Evolutionary conservation across 2,797 vertebrate species (phyloP), one percentile per base, ranked within the genome.

Genomic region (Gymnothorax reevesii): DNA sequence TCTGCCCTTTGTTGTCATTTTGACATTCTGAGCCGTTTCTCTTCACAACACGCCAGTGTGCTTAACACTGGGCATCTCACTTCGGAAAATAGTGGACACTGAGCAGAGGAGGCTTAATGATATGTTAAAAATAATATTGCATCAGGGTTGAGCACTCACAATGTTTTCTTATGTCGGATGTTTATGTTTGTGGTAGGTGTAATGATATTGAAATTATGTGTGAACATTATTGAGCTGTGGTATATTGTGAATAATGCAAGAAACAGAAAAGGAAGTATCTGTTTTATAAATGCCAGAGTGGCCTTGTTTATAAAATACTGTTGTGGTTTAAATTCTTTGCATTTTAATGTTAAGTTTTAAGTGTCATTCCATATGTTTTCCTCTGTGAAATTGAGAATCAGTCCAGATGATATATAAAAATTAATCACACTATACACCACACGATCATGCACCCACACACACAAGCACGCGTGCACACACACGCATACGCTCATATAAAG

Each of bases 221-320:
- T 66, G 64, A 66, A 66, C 64, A 66, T n/a, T n/a, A 66, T 66
- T 66, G 64, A 66, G 64, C 64, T n/a, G 64, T 25, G 64, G 22
- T 64, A 62, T 66, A 66, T 66, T 20, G n/a, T 22, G 62, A 66
- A 66, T 66, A 66, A 20, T 66, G 64, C 22, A n/a, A 66, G 64
- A n/a, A 66, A 66, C 64, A 66, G 64, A n/a, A 66, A n/a, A 6
- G 9, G 64, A 66, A 66, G 5, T 66, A 66, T 66, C 3, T 66
- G 64, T 66, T 66, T 66, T 66, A 66, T n/a, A n/a, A n/a, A 66
- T n/a, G 25, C 64, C 64, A 66, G n/a, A 5, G 25, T 66, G 22
- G 64, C 64, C 64, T 66, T 66, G 64, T 66, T 66, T 13, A 62
- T n/a, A 66, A 66, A 66, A n/a, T 66, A n/a, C n/a, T n/a, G 1